Conservation (phyloP, 2,888 invertebrate species). For the Cosmia trapezina region DNA sequence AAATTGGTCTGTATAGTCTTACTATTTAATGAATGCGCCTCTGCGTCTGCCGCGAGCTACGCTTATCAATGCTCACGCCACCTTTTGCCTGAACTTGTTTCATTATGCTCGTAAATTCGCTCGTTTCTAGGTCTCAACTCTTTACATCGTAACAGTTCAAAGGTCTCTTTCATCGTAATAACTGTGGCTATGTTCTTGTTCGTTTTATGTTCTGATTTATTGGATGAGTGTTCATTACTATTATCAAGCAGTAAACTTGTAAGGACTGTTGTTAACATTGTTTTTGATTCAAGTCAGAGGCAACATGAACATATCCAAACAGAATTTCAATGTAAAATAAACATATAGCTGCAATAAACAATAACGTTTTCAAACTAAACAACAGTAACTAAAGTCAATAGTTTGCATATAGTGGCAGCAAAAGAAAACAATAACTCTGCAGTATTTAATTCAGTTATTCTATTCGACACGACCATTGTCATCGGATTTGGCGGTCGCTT, state of each 20-base stretch:
- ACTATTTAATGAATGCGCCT: conserved; percentile 61
- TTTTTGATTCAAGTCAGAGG: neutral
- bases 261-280: neutral
- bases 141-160: conserved; percentile 48
- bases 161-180: conserved; percentile 47
- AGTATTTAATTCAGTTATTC: conserved; percentile 67
- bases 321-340: neutral
- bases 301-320: neutral
- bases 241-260: conserved; percentile 2
- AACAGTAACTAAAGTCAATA: conserved; percentile 24
- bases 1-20: conserved; percentile 49
- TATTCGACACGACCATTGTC: conserved; percentile 71
- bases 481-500: conserved; percentile 75
- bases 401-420: conserved; percentile 39
- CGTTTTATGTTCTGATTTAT: conserved; percentile 39
- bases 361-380: neutral
- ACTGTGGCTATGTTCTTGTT: conserved; percentile 25
- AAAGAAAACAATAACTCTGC: conserved; percentile 49
- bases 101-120: conserved; percentile 58
- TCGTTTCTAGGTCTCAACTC: conserved; percentile 53
- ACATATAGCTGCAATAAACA: neutral
- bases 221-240: conserved; percentile 7
- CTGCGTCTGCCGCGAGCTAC: conserved; percentile 58
- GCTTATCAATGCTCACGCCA: conserved; percentile 64
- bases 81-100: conserved; percentile 54